phyloP scores from a whole-genome alignment of 2,797 vertebrate genomes.

The Aselliscus stoliczkanus region DNA sequence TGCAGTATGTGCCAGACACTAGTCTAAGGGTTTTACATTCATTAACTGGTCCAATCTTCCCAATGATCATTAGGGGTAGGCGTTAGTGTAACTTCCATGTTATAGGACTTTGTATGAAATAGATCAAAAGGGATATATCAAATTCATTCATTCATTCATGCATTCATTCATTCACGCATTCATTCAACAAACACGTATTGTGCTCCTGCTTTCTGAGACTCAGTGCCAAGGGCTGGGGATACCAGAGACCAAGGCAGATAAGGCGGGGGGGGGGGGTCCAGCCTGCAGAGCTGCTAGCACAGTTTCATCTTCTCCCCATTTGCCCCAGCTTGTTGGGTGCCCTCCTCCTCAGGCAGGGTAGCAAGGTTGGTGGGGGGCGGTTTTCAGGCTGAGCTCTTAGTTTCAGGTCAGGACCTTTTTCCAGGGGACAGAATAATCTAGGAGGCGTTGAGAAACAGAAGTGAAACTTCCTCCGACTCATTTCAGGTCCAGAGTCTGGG shows the following conservation, averaged over 20 bases:
- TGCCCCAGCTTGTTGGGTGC: background rate
- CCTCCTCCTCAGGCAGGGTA: background rate
- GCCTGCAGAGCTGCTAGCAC: background rate
- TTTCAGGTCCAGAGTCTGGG: background rate
- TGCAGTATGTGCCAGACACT: background rate
- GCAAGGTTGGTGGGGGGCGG: background rate
- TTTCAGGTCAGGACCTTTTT: background rate
- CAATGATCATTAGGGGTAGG: background rate
- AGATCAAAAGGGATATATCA: background rate
- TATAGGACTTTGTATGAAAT: background rate
- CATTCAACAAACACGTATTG: background rate
- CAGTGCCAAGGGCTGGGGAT: background rate
- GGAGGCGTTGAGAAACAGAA: conserved; percentile 33
- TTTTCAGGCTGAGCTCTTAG: background rate
- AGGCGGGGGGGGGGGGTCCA: no score
- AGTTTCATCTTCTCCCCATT: background rate
- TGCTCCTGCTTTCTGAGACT: background rate
- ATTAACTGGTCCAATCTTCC: background rate
- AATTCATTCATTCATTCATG: background rate
- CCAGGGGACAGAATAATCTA: background rate
- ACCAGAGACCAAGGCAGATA: background rate
- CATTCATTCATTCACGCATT: background rate
- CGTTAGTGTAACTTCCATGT: background rate
- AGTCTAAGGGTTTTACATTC: background rate
- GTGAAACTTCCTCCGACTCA: background rate